Evolutionary conservation across 2,797 vertebrate species (phyloP), one percentile per base, ranked within the genome.

Genomic region (Rhinella marina): DNA sequence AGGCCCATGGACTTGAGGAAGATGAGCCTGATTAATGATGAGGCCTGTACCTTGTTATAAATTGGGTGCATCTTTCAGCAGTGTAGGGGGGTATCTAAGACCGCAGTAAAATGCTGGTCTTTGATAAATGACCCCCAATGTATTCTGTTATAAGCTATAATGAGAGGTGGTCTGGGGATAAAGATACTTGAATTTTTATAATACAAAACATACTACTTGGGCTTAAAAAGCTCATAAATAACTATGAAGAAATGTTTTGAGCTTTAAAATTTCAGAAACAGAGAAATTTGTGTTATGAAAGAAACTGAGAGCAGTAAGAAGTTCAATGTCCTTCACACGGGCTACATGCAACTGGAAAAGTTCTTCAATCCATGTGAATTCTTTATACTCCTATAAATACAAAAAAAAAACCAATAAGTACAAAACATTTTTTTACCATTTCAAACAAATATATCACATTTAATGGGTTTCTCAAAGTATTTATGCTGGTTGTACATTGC

Each of bases 261-360:
- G 94, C 91, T 94, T 96, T 91, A 99, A 94, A 81, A 97, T 96
- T 88, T 98, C 96, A 86, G 94, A 92, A 88, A 98, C 91, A 7
- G 96, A 95, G 91, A 94, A 92, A 87, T 97, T 91, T 91, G 95
- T 94, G 90, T 97, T 93, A 64, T 98, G 98, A 93, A 97, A 99
- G 94, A 99, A 99, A 91, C 97, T 98, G 85, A 99, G 96, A 88
- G 97, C 98, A 0, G 97, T 97, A 90, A 99, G 93, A 48, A 97
- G 95, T 92, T 99, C 98, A 1, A 99, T 21, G 90, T 99, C 98
- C 91, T 93, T 92, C 81, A 98, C 93, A 17, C 98, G 94, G 12
- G 97, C 96, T 0, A 91, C 90, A 82, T 99, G 98, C 56, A 97
- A 93, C 82, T 92, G 93, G 81, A 97, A 90, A 94, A 97, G 96